phyloP scores from a whole-genome alignment of 2,888 invertebrate species.

The Tridacna crocea region DNA sequence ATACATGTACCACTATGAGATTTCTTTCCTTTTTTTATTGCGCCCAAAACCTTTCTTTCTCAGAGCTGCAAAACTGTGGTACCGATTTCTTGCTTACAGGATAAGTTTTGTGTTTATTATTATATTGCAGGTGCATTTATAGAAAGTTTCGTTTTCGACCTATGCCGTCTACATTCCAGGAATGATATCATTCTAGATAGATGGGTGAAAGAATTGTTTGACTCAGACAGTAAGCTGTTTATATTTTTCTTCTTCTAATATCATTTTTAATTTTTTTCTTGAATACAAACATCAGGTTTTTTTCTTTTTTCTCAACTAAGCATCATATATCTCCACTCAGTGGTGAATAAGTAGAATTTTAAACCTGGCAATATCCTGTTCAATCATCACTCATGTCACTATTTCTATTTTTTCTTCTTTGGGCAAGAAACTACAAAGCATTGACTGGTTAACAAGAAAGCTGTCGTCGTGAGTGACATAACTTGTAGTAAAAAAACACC shows the following conservation, averaged over 20 bases:
- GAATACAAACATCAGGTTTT: background rate
- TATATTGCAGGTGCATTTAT: slow-evolving; percentile 3
- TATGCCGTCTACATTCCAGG: slow-evolving; percentile 12
- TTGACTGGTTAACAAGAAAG: too few relatives aligned
- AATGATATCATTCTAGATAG: slow-evolving; percentile 16
- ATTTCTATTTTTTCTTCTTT: background rate
- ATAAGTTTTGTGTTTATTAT: too few relatives aligned
- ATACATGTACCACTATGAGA: too few relatives aligned
- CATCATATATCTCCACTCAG: background rate
- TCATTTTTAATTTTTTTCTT: background rate
- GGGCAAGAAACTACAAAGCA: background rate
- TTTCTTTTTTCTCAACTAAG: background rate
- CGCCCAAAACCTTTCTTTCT: too few relatives aligned
- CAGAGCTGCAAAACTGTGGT: too few relatives aligned
- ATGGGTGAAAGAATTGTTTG: slow-evolving; percentile 20
- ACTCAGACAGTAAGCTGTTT: slow-evolving; percentile 4
- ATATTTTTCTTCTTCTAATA: background rate
- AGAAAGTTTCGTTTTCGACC: slow-evolving; percentile 15
- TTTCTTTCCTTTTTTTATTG: too few relatives aligned
- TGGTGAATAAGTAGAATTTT: background rate
- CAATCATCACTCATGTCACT: too few relatives aligned
- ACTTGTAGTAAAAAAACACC: too few relatives aligned
- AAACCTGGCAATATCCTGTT: background rate
- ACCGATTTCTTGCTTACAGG: too few relatives aligned
- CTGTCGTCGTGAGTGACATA: too few relatives aligned